phyloP scores from a whole-genome alignment of 2,797 vertebrate species.

The Petrocephalus schoutedeni region DNA sequence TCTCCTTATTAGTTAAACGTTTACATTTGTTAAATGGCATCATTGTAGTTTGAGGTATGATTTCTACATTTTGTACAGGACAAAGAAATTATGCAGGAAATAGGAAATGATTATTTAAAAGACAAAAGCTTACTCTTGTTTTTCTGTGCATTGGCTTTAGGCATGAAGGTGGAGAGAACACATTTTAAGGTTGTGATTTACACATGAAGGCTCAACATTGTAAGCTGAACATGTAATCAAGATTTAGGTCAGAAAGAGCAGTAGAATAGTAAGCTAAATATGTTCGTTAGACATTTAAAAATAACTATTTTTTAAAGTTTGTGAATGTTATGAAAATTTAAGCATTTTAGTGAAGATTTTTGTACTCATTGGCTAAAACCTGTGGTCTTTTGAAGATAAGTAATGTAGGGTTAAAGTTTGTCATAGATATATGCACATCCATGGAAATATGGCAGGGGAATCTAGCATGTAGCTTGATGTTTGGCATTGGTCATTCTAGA shows the following conservation, averaged over 20 bases:
- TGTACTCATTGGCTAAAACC: background rate
- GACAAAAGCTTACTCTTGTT: background rate
- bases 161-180: background rate
- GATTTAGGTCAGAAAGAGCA: background rate
- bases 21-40: background rate
- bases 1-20: background rate
- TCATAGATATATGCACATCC: background rate
- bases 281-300: background rate
- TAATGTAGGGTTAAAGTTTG: background rate
- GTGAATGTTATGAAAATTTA: background rate
- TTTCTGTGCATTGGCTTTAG: background rate
- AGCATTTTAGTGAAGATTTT: background rate
- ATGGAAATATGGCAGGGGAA: background rate
- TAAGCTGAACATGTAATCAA: background rate
- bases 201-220: background rate
- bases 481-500: background rate
- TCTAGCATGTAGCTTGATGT: background rate
- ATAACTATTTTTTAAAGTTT: background rate
- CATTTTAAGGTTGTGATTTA: background rate
- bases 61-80: background rate
- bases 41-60: background rate
- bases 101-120: background rate
- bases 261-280: background rate
- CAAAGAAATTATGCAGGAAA: background rate
- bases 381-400: background rate